Percentiles rank a stretch among this genome's conserved stretches.
phyloP scores from a whole-genome alignment of 2,113 vertebrate genomes.

The Capreolus pygargus region DNA sequence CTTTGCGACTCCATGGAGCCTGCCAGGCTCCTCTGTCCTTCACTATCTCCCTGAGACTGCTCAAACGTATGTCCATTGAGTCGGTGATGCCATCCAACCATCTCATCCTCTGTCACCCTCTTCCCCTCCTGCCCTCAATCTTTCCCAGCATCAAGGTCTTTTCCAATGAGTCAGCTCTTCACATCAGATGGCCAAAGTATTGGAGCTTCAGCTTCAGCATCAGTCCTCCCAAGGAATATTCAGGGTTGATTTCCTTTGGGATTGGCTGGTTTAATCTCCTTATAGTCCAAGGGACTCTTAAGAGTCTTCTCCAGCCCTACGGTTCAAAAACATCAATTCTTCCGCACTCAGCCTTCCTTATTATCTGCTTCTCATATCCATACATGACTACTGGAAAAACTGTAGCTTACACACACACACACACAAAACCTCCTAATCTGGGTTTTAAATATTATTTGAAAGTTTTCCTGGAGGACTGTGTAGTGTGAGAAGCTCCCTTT shows the following conservation, averaged over 20 bases:
- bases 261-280: neutral
- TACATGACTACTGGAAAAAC: neutral
- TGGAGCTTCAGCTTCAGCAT: neutral
- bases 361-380: neutral
- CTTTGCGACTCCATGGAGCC: neutral
- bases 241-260: neutral
- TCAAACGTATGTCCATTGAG: neutral
- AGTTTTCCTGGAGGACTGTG: neutral
- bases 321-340: neutral
- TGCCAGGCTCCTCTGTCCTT: neutral
- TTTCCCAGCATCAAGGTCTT: neutral
- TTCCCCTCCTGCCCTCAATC: neutral
- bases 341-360: neutral
- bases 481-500: neutral
- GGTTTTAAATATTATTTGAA: neutral
- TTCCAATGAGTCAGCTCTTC: neutral
- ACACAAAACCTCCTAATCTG: neutral
- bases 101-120: neutral
- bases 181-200: neutral
- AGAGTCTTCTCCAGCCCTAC: neutral
- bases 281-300: neutral
- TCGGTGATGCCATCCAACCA: neutral
- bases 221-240: neutral
- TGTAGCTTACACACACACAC: neutral
- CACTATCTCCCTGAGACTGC: neutral